These are phyloP conservation scores for Pecten maximus DNA, from an alignment of 2,888 invertebrate species.

Conservation along the genomic window DNA sequence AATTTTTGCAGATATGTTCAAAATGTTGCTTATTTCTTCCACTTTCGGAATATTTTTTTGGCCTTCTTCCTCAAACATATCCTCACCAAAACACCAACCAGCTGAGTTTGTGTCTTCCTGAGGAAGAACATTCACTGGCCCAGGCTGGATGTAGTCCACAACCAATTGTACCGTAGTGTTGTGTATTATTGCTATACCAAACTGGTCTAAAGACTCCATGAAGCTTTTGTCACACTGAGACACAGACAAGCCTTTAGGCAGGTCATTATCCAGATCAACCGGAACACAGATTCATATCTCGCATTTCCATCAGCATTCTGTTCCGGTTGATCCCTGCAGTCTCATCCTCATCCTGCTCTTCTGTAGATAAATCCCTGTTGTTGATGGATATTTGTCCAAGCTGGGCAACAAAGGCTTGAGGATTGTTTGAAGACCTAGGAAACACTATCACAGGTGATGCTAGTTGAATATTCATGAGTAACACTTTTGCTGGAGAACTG, in stretches of 20 bases:
- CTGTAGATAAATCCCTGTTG: constrained; percentile 63
- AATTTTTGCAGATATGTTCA: constrained; percentile 89
- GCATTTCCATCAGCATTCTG: constrained; percentile 81
- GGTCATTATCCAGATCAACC: constrained; percentile 85
- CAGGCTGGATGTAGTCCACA: constrained; percentile 84
- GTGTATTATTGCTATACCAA: constrained; percentile 91
- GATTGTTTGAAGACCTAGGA: constrained; percentile 90
- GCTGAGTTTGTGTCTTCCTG: constrained; percentile 67
- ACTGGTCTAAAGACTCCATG: constrained; percentile 75
- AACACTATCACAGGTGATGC: constrained; percentile 96
- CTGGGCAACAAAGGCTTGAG: constrained; percentile 94
- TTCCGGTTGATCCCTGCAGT: constrained; percentile 45
- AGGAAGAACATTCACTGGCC: constrained; percentile 30
- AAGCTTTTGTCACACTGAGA: constrained; percentile 43
- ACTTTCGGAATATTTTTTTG: neutral
- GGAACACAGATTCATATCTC: constrained; percentile 95
- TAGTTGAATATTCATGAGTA: constrained; percentile 85
- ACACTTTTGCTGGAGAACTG: constrained; percentile 43
- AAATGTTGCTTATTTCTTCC: constrained; percentile 51
- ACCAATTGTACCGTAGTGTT: constrained; percentile 91
- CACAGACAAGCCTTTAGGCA: constrained; percentile 35
- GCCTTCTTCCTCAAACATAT: constrained; percentile 15
- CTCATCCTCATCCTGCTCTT: constrained; percentile 65
- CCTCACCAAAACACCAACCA: constrained; percentile 38
- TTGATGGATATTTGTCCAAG: constrained; percentile 91